Base-by-base conservation (phyloP, 2,888 invertebrate species). In the Rosalia funebris region DNA sequence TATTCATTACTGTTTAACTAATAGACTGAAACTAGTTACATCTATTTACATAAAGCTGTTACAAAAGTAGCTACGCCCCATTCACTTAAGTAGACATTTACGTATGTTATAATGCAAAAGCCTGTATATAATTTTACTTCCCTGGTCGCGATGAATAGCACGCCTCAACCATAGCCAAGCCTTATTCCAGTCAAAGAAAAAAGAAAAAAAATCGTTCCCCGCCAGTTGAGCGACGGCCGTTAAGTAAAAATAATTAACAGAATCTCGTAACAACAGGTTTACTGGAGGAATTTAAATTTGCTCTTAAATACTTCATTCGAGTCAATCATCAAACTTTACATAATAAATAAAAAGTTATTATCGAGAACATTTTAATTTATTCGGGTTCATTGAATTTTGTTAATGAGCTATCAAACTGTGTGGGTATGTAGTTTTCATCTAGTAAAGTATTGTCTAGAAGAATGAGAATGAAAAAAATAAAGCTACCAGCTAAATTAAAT, bases 351-450 rank as follows among this genome's bases (percentile, higher is more conserved):
- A 50, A 39, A 14, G 50, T 50, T 50, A 50, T 50, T 31, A 31
- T 15, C 50, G 37, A 50, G 1, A 37, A 37, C 50, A 31, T 39
- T 50, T 50, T 50, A 39, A 50, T 50, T 50, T 39, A 39, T 14
- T 25, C 25, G 25, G 25, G 39, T 50, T 25, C 50, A 50, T 50
- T 50, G 39, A 25, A 50, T 20, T 19, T 39, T 25, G 25, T 41
- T 50, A 39, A 50, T 50, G 39, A 50, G 25, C 39, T 19, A 50
- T 50, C 50, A 50, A 39, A 50, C 12, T 50, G 50, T 39, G 16
- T 25, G 15, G 20, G 25, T 20, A 50, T 39, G 36, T 50, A 39
- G 15, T 17, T n/a, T 39, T 12, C 7, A 7, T 25, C 12, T 39
- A 15, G 14, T 25, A n/a, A n/a, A 10, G 50, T 39, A 25, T 39